phyloP scores from a whole-genome alignment of 1,140 invertebrate genomes.

The Zaprionus africanus region DNA sequence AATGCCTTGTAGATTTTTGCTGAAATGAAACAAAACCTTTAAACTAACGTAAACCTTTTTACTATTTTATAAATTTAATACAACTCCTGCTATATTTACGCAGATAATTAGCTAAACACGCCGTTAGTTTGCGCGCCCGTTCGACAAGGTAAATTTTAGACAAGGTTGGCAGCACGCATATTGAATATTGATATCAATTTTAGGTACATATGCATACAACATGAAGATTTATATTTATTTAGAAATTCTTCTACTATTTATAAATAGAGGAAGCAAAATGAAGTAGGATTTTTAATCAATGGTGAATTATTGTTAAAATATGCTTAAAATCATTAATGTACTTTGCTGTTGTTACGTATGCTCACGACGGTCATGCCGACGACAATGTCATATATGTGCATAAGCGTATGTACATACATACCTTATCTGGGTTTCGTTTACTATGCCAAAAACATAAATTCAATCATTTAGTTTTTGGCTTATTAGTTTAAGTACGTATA shows the following conservation, averaged over 20 bases:
- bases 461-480: slow-evolving; percentile 11
- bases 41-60: background rate
- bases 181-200: slow-evolving; percentile 79
- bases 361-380: slow-evolving; percentile 24
- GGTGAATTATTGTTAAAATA: background rate
- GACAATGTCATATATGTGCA: slow-evolving; percentile 38
- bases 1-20: background rate
- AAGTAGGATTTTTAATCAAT: background rate
- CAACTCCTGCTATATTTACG: background rate
- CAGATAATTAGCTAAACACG: background rate
- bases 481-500: slow-evolving; percentile 2
- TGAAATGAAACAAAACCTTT: slow-evolving; percentile 18
- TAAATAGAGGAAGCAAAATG: background rate
- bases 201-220: slow-evolving; percentile 62
- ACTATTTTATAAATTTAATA: background rate
- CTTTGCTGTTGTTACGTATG: slow-evolving; percentile 28
- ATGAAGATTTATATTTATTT: slow-evolving; percentile 53
- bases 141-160: slow-evolving; percentile 11
- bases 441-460: slow-evolving; percentile 31
- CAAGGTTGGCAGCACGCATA: slow-evolving; percentile 45
- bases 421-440: slow-evolving; percentile 45
- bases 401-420: slow-evolving; percentile 28
- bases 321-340: background rate
- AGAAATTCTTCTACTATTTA: slow-evolving; percentile 21
- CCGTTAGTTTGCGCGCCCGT: slow-evolving; percentile 37